Evolutionary conservation across 2,797 vertebrate genomes (phyloP).

Genomic region (Oryzias sinensis): DNA sequence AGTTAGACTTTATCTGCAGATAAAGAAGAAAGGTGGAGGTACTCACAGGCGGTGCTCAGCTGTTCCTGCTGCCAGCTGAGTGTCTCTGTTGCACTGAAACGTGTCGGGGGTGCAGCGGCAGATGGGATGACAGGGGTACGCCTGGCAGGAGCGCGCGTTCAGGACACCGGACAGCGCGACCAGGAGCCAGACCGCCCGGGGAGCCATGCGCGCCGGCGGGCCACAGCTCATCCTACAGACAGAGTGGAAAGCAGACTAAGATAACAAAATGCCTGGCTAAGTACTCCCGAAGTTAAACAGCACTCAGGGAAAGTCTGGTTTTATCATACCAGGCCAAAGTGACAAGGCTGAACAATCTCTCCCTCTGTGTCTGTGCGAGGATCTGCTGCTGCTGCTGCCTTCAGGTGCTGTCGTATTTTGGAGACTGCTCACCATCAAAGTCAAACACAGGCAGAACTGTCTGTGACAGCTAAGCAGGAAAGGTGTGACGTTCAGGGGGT

Average conservation of each 20-base stretch:
- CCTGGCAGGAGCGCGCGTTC: conserved; percentile 42
- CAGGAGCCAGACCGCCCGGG: conserved; percentile 49
- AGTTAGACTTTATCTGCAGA: background rate
- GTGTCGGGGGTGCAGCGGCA: conserved; percentile 68
- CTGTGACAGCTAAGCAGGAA: conserved; percentile 41
- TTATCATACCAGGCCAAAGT: conserved; percentile 12
- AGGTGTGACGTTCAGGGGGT: conserved; percentile 62
- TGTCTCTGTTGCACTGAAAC: conserved; percentile 70
- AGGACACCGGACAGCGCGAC: conserved; percentile 48
- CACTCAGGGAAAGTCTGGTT: background rate
- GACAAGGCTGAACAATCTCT: conserved; percentile 11
- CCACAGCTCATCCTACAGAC: background rate
- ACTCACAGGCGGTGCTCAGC: conserved; percentile 59
- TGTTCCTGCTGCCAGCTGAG: conserved; percentile 51
- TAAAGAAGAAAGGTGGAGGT: conserved; percentile 7
- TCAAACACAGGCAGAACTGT: conserved; percentile 12
- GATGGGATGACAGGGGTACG: conserved; percentile 69
- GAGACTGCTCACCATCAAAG: conserved; percentile 7
- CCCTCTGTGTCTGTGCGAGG: background rate
- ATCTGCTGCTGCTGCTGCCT: conserved; percentile 35
- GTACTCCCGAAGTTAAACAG: conserved; percentile 17
- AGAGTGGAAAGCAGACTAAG: background rate
- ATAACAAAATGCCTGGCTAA: conserved; percentile 1
- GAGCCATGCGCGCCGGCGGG: conserved; percentile 50
- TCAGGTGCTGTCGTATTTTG: conserved; percentile 47